These are phyloP conservation scores for Ctenomys sociabilis DNA, from an alignment of 2,113 vertebrate species.

Conservation along the genomic window DNA sequence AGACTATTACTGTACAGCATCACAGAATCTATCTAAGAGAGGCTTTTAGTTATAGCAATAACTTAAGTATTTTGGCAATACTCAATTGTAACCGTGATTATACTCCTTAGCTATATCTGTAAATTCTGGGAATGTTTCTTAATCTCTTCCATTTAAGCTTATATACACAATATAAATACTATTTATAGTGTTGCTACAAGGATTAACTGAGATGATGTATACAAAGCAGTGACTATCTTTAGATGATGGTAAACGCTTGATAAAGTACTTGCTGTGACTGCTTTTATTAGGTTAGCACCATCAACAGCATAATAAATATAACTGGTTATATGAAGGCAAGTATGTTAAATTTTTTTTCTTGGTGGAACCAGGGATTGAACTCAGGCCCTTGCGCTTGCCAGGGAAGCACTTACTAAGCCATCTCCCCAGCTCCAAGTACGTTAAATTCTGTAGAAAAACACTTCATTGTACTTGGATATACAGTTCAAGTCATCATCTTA, in stretches of 20 bases:
- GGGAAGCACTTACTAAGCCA: no score
- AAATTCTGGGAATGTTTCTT: neutral
- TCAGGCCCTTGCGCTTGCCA: no score
- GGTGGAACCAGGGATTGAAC: no score
- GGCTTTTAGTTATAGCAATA: neutral
- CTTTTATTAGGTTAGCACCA: neutral
- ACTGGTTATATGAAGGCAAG: neutral
- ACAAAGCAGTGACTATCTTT: neutral
- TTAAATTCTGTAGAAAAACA: neutral
- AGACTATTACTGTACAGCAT: neutral
- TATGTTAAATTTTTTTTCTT: conserved; percentile 17
- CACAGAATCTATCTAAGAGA: neutral
- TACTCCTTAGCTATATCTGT: neutral
- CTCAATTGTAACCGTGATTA: neutral
- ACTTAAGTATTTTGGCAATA: neutral
- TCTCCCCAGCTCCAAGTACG: no score
- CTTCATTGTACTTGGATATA: neutral
- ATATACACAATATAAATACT: neutral
- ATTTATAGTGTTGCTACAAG: neutral
- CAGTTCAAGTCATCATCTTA: neutral
- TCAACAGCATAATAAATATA: neutral
- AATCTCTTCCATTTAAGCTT: conserved; percentile 15
- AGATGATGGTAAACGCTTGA: neutral
- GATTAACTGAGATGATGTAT: neutral
- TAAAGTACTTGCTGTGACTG: neutral